phyloP scores from a whole-genome alignment of 2,113 vertebrate genomes.

The Nibea albiflora region DNA sequence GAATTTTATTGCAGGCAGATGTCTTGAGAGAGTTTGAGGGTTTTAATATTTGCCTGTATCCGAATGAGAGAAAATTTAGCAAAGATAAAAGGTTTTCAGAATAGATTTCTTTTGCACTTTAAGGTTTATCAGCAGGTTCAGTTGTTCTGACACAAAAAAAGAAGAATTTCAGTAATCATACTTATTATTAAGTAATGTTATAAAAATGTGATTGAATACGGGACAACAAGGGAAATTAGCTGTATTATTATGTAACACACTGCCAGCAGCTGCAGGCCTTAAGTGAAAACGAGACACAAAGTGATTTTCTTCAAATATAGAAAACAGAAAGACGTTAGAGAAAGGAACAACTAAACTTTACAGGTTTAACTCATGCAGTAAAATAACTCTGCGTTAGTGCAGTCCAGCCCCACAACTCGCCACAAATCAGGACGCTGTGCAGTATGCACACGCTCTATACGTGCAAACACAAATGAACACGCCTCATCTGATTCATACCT shows the following conservation, averaged over 20 bases:
- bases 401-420: neutral
- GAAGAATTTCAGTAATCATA: neutral
- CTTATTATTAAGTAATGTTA: neutral
- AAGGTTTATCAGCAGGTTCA: neutral
- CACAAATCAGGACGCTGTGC: slow-evolving; percentile 17
- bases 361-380: neutral
- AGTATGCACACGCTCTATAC: neutral
- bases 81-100: neutral
- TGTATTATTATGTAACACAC: neutral
- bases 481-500: neutral
- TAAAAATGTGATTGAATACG: neutral
- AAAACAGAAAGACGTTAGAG: neutral
- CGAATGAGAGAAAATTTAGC: neutral
- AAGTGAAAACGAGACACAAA: neutral
- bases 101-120: neutral
- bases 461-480: slow-evolving; percentile 25
- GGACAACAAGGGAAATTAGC: no score
- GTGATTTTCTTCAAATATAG: neutral
- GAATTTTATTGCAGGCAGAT: neutral
- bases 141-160: no score
- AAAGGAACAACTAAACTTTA: neutral
- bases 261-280: no score
- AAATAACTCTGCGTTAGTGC: neutral
- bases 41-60: neutral
- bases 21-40: neutral